Base-by-base conservation (phyloP, 2,797 vertebrate species). In the Melanogrammus aeglefinus region DNA sequence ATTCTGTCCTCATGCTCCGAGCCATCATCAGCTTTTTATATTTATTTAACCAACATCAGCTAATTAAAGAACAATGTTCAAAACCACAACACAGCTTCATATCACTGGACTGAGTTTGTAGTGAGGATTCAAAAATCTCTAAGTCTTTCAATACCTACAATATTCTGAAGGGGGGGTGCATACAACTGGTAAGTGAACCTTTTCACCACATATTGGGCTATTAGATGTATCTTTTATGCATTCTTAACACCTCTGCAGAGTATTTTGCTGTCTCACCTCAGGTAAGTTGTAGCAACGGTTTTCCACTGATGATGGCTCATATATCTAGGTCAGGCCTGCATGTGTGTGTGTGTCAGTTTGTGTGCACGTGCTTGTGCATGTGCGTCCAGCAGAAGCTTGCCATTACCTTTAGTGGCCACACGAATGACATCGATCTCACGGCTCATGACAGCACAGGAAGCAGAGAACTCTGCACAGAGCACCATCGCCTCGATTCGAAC, bases 401-500 rank as follows among this genome's bases (percentile, higher is more conserved):
- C 86, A 84, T 93, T 93, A 99, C 98, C 97, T 95, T 97, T 94
- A 76, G 94, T 97, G 82, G 97, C 97, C 9, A 90, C 88, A 74
- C 94, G 96, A 86, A 99, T 93, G 78, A 96, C 90, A 87, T 94
- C 94, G 81, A 99, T 97, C 83, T 97, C 96, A 75, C 91, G 93
- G 89, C 95, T 95, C 71, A 99, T 95, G 76, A 93, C 93, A 24
- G 94, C 90, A 82, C 95, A 98, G 73, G 94, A 97, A 57, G 97
- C 96, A 77, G 91, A 88, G 88, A 99, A 99, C 88, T 99, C 96
- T 82, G 96, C 97, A 47, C 92, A 94, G 80, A 99, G 94, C 85
- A 98, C 96, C 93, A 98, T 98, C 88, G 96, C 96, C 95, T 99
- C 97, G 39, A 99, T 96, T 79, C 97, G 95, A 79, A 99, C 94